Percentiles rank a stretch among this genome's conserved stretches.
Conservation (phyloP, 2,113 vertebrate genomes). For the Poecile atricapillus region DNA sequence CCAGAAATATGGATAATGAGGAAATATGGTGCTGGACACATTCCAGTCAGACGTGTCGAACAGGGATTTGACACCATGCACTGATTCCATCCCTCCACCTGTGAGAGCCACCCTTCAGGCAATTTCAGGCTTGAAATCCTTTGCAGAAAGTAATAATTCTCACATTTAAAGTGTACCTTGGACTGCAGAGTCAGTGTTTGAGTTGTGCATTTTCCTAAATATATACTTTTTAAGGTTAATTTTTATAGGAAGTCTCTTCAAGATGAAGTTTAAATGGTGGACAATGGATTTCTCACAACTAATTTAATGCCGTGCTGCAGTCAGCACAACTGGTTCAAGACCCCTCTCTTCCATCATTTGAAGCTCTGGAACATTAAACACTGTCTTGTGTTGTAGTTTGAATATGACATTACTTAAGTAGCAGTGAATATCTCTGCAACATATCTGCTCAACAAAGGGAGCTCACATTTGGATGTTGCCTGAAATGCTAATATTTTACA, state of each 20-base stretch:
- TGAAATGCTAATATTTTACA: constrained; percentile 30
- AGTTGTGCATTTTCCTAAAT: not conserved
- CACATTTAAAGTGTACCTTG: not conserved
- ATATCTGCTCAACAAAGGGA: constrained; percentile 45
- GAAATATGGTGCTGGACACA: not conserved
- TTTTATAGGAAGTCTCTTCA: not conserved
- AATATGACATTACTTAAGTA: constrained; percentile 21
- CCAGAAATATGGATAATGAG: not conserved
- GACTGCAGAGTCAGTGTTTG: not conserved
- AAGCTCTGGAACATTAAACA: constrained; percentile 48
- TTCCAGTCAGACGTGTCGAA: accelerated
- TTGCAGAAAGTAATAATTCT: not conserved
- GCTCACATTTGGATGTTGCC: not conserved
- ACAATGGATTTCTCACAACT: not conserved
- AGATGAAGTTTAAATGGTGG: not conserved
- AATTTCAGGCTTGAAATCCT: not conserved
- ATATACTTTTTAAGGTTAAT: not conserved
- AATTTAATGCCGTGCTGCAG: not conserved
- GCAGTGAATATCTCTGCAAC: constrained; percentile 16
- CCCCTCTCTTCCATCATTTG: constrained; percentile 24
- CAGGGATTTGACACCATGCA: accelerated
- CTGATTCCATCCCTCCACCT: accelerated
- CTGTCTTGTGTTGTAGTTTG: constrained; percentile 14
- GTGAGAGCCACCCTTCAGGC: not conserved
- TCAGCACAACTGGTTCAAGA: constrained; percentile 14